Conservation (phyloP, 2,888 invertebrate species). For the Clusia tigrina region DNA sequence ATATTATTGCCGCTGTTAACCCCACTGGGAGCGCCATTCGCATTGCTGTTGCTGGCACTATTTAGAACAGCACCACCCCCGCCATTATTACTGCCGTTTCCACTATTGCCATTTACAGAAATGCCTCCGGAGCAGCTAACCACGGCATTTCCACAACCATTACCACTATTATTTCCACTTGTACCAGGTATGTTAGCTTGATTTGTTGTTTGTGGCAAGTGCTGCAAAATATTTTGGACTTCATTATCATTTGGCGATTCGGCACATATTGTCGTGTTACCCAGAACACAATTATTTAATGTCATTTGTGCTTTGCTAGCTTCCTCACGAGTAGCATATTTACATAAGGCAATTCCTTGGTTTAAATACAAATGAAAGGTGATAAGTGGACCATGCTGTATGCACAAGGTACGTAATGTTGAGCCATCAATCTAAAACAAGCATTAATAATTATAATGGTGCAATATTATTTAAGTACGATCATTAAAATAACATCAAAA, state of each 20-base stretch:
- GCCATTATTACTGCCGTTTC: slow-evolving; percentile 31
- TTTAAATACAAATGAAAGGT: slow-evolving; percentile 93
- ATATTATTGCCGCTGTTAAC: slow-evolving; percentile 17
- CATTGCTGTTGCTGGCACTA: slow-evolving; percentile 31
- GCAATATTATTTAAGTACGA: background rate
- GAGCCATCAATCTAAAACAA: slow-evolving; percentile 86
- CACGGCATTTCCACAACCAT: slow-evolving; percentile 13
- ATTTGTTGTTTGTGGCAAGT: slow-evolving; percentile 66
- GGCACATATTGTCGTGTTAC: slow-evolving; percentile 92
- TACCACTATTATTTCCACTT: slow-evolving; percentile 28
- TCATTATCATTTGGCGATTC: slow-evolving; percentile 93
- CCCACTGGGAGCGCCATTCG: slow-evolving; percentile 6
- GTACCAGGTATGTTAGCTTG: slow-evolving; percentile 57
- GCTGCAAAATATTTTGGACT: slow-evolving; percentile 85
- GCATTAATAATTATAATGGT: background rate
- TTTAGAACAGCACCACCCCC: slow-evolving; percentile 32
- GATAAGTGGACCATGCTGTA: slow-evolving; percentile 94
- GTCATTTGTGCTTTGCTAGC: slow-evolving; percentile 97
- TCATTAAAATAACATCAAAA: too few relatives aligned
- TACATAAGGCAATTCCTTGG: slow-evolving; percentile 93
- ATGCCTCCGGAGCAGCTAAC: slow-evolving; percentile 19
- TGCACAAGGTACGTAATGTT: slow-evolving; percentile 92
- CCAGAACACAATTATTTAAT: slow-evolving; percentile 91
- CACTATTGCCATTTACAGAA: slow-evolving; percentile 31
- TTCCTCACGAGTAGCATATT: slow-evolving; percentile 91